Conservation (phyloP, 1,140 invertebrate species). For the Drosophila mauritiana region DNA sequence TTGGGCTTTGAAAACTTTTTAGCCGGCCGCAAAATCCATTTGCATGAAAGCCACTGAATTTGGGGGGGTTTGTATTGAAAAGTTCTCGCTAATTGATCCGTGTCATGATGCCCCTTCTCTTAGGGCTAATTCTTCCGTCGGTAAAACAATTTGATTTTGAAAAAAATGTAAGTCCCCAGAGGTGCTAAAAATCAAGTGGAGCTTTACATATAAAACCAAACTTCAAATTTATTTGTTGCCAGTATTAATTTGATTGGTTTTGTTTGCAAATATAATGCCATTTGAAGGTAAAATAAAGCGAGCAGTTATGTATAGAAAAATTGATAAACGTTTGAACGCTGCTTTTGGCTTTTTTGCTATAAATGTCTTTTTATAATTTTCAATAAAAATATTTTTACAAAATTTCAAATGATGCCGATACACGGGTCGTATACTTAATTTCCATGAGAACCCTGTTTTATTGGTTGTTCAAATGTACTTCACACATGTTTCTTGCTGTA, state of each 20-base stretch:
- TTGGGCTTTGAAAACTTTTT: slow-evolving; percentile 32
- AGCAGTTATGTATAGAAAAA: too few relatives aligned
- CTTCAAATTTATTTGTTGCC: neutral
- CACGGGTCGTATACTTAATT: neutral
- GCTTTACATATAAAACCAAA: neutral
- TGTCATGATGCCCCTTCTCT: neutral
- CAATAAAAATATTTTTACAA: too few relatives aligned
- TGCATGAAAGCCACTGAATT: slow-evolving; percentile 25
- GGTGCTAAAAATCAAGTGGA: neutral
- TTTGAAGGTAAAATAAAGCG: neutral
- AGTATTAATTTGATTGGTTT: neutral
- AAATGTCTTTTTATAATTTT: too few relatives aligned
- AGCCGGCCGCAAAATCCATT: slow-evolving; percentile 45
- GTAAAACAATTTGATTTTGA: neutral
- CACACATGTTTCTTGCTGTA: neutral
- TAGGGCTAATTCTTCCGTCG: neutral
- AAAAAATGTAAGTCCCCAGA: neutral
- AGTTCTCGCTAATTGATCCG: slow-evolving; percentile 30
- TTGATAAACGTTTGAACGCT: too few relatives aligned
- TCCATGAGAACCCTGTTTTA: neutral
- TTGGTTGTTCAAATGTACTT: slow-evolving; percentile 6
- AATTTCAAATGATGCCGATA: too few relatives aligned
- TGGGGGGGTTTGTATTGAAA: neutral
- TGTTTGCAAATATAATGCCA: neutral
- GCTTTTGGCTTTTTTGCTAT: too few relatives aligned